Conservation (phyloP, 2,888 invertebrate genomes). For the Brachynemurus nebulosus region DNA sequence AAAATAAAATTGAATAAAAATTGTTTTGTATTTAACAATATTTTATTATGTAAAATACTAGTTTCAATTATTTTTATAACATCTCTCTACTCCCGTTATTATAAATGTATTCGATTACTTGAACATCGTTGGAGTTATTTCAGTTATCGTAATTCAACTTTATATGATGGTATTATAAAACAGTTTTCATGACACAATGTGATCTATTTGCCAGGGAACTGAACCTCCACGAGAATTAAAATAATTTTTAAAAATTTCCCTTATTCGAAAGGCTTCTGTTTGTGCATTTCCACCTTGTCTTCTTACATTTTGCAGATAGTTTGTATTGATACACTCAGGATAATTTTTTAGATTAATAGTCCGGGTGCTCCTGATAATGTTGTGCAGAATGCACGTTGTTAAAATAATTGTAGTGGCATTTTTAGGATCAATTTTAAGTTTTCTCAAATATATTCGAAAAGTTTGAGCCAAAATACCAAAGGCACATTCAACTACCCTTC, state of each 20-base stretch:
- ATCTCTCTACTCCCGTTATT: no score
- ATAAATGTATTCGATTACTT: no score
- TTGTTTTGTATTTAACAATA: no score
- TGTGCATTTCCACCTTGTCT: conserved; percentile 1
- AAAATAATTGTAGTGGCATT: neutral
- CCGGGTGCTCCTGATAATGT: neutral
- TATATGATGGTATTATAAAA: no score
- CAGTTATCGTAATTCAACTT: no score
- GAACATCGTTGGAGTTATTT: no score
- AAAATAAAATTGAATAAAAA: no score
- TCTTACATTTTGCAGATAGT: neutral
- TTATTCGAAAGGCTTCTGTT: neutral
- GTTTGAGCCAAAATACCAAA: conserved; percentile 1
- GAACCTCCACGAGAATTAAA: neutral
- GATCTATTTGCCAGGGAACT: conserved; percentile 1
- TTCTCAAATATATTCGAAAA: neutral
- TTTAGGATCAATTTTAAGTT: neutral
- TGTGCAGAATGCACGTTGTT: neutral
- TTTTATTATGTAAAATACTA: no score
- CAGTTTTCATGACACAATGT: neutral
- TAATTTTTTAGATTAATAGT: neutral
- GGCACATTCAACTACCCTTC: conserved; percentile 1
- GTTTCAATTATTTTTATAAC: no score
- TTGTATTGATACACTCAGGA: neutral
- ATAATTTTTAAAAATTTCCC: conserved; percentile 1